Evolutionary conservation across 2,888 invertebrate species (phyloP).

Genomic region (Rotaria magnacalcarata): DNA sequence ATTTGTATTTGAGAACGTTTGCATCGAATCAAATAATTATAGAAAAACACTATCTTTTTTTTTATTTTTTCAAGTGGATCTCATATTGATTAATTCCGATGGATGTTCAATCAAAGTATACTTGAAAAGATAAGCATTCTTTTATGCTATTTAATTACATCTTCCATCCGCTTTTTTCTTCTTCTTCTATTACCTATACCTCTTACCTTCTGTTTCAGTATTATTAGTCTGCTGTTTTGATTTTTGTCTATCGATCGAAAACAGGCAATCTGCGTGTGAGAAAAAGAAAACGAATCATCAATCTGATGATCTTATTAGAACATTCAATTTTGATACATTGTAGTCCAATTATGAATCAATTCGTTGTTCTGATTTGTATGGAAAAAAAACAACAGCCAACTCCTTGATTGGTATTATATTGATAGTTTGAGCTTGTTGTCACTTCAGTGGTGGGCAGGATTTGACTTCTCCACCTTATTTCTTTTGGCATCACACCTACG

Average conservation of each 20-base stretch:
- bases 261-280: neutral
- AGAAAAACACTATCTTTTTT: neutral
- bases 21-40: neutral
- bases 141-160: neutral
- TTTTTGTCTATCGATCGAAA: neutral
- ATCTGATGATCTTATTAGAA: conserved; percentile 20
- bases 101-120: neutral
- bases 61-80: neutral
- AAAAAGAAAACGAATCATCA: neutral
- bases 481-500: neutral
- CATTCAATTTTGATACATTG: neutral
- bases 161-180: neutral
- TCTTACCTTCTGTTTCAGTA: neutral
- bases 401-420: neutral
- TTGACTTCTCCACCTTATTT: conserved; percentile 5
- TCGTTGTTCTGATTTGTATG: no score
- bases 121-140: neutral
- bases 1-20: neutral
- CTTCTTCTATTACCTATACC: neutral
- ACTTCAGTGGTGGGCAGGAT: neutral
- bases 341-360: neutral
- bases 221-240: neutral
- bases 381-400: neutral
- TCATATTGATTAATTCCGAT: neutral
- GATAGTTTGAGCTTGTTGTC: conserved; percentile 5